Percentiles rank a stretch among this genome's conserved stretches.
phyloP scores from a whole-genome alignment of 2,888 invertebrate genomes.

The Spilosoma lubricipeda region DNA sequence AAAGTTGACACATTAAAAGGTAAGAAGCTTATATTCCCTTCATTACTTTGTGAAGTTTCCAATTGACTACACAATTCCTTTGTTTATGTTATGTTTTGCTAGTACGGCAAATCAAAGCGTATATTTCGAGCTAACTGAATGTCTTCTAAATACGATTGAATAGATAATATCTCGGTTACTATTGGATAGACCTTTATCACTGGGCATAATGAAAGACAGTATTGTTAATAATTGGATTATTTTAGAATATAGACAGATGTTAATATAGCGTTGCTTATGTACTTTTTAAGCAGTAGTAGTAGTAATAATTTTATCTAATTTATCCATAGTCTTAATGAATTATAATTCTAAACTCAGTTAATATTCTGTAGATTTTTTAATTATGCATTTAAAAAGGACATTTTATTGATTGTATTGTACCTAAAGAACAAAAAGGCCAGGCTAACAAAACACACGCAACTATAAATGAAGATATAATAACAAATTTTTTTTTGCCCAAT shows the following conservation, averaged over 20 bases:
- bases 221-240: background rate
- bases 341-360: too few species aligned
- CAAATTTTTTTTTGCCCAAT: background rate
- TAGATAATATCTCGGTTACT: too few species aligned
- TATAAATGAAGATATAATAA: background rate
- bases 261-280: too few species aligned
- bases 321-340: too few species aligned
- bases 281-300: too few species aligned
- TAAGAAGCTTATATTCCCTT: background rate
- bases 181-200: background rate
- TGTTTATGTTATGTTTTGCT: conserved; percentile 2
- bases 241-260: too few species aligned
- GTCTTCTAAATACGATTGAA: too few species aligned
- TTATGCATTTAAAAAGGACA: too few species aligned
- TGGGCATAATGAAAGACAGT: background rate
- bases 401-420: too few species aligned
- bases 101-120: background rate
- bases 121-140: background rate
- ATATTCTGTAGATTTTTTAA: too few species aligned
- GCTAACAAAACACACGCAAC: background rate
- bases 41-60: conserved; percentile 1
- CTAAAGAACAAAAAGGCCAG: too few species aligned
- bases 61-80: background rate
- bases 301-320: too few species aligned
- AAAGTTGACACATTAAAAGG: background rate